Conservation (phyloP, 2,113 vertebrate species). For the Chiloscyllium plagiosum region DNA sequence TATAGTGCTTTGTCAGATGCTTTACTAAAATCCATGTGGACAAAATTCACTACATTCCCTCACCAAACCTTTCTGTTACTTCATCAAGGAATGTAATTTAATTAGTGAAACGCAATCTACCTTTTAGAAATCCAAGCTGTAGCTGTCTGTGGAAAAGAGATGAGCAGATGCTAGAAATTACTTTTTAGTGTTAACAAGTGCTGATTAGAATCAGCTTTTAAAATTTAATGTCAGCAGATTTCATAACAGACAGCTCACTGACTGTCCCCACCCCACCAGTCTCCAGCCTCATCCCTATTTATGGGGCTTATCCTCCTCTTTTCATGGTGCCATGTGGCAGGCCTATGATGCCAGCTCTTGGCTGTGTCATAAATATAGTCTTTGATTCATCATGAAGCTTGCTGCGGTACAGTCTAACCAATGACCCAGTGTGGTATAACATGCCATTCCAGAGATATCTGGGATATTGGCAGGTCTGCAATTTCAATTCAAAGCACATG, state of each 20-base stretch:
- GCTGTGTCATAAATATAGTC: background rate
- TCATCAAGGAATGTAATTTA: background rate
- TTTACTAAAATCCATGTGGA: background rate
- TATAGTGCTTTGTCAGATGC: background rate
- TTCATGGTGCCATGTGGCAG: background rate
- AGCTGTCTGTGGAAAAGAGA: background rate
- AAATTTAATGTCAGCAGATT: background rate
- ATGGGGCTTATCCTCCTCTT: no score
- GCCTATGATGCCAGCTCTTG: background rate
- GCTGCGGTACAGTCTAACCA: background rate
- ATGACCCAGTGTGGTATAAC: background rate
- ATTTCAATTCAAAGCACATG: background rate
- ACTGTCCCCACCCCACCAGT: background rate
- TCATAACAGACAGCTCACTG: background rate
- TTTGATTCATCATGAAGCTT: background rate
- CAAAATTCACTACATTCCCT: background rate
- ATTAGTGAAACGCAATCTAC: background rate
- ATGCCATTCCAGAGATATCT: background rate
- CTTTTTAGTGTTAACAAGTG: background rate
- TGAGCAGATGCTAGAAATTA: background rate
- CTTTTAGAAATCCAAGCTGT: background rate
- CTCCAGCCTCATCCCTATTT: background rate
- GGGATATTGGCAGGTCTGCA: background rate
- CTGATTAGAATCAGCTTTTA: background rate
- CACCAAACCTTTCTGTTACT: background rate